Conservation (phyloP, 2,888 invertebrate species). For the Megaustenia siamemsis region DNA sequence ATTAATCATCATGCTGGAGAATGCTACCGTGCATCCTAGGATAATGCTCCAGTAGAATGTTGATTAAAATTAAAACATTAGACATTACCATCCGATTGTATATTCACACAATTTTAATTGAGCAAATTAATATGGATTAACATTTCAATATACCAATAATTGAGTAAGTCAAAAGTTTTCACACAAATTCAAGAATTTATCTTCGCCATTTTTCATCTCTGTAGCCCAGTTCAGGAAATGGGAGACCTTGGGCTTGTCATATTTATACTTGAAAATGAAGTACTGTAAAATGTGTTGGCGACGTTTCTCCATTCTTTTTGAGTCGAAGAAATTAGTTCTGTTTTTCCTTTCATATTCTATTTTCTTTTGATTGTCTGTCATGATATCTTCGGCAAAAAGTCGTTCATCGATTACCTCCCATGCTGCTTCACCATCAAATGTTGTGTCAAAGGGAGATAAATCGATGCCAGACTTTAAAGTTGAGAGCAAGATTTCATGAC, state of each 20-base stretch:
- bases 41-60: too few relatives aligned
- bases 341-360: constrained; percentile 43
- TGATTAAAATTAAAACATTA: too few relatives aligned
- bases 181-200: constrained; percentile 42
- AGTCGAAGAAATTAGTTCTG: constrained; percentile 41
- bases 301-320: constrained; percentile 50
- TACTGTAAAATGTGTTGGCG: constrained; percentile 48
- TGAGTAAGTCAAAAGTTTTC: background rate
- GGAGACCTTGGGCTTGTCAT: constrained; percentile 11
- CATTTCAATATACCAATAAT: too few relatives aligned
- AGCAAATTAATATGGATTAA: too few relatives aligned
- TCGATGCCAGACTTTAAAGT: constrained; percentile 31
- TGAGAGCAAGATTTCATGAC: constrained; percentile 40
- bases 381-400: constrained; percentile 48
- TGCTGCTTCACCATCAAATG: constrained; percentile 54
- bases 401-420: constrained; percentile 51
- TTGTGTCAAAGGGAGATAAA: constrained; percentile 27
- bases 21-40: too few relatives aligned
- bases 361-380: constrained; percentile 54
- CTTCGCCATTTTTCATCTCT: constrained; percentile 48
- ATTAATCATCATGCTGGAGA: too few relatives aligned
- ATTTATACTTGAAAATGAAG: constrained; percentile 45
- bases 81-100: too few relatives aligned
- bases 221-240: constrained; percentile 52
- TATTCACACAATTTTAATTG: too few relatives aligned